Conservation (phyloP, 2,113 vertebrate species). For the Pterocles gutturalis region DNA sequence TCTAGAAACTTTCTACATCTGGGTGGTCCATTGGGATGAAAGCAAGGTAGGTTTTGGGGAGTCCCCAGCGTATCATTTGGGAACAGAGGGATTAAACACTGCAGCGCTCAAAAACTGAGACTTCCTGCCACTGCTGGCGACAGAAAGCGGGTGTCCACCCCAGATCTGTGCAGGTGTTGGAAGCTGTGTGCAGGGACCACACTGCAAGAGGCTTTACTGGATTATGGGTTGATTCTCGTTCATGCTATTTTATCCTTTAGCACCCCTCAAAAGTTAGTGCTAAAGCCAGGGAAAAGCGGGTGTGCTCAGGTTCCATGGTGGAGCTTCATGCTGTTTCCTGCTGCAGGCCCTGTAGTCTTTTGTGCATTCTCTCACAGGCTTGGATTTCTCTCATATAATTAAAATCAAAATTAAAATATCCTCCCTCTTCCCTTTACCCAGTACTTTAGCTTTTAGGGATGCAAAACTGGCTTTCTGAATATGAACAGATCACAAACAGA, state of each 20-base stretch:
- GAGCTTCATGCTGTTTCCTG: background rate
- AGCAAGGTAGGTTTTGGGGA: background rate
- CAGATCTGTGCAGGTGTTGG: rapidly evolving
- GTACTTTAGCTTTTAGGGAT: background rate
- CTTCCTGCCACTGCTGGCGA: background rate
- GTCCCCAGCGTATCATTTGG: background rate
- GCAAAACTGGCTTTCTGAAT: background rate
- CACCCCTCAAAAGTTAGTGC: background rate
- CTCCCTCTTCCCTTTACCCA: background rate
- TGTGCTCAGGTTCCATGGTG: background rate
- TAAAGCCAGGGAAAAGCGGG: background rate
- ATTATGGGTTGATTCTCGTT: background rate
- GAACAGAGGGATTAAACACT: background rate
- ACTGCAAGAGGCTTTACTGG: background rate
- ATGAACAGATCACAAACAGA: background rate
- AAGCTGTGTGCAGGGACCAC: background rate
- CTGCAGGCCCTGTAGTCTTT: background rate
- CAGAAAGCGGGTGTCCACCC: rapidly evolving
- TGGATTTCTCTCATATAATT: background rate
- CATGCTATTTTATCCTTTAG: background rate
- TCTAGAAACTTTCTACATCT: background rate
- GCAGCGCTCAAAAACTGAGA: background rate
- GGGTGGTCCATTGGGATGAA: constrained; percentile 31
- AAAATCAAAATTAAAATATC: background rate
- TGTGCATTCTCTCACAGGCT: background rate